phyloP scores from a whole-genome alignment of 2,888 invertebrate species.

The Archips xylosteana region DNA sequence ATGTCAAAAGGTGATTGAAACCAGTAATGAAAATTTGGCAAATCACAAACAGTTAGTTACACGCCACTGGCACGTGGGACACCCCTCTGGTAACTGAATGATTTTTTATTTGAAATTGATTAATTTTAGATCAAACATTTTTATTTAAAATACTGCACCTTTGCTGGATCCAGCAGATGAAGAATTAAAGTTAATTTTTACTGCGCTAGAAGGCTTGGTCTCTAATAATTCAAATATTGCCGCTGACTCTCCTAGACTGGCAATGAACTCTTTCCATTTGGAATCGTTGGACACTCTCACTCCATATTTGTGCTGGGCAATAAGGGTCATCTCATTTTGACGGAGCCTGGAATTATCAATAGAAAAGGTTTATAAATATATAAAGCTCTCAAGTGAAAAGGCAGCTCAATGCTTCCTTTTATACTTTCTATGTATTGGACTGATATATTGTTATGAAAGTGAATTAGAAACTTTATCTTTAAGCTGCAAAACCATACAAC shows the following conservation, averaged over 20 bases:
- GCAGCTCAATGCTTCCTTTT: too few species aligned
- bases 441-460: too few species aligned
- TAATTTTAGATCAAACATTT: too few species aligned
- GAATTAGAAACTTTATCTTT: too few species aligned
- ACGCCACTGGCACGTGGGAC: too few species aligned
- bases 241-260: constrained; percentile 87
- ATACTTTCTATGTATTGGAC: too few species aligned
- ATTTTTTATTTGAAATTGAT: too few species aligned
- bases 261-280: constrained; percentile 83
- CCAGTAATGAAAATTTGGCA: too few species aligned
- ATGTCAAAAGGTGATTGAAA: too few species aligned
- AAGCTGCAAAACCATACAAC: too few species aligned
- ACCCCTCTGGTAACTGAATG: too few species aligned
- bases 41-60: too few species aligned
- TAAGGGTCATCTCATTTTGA: constrained; percentile 86
- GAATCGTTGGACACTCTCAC: constrained; percentile 77
- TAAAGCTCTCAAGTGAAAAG: background rate
- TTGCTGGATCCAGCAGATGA: constrained; percentile 79
- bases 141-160: constrained; percentile 63
- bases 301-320: constrained; percentile 89
- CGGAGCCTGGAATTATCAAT: constrained; percentile 77
- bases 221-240: constrained; percentile 89
- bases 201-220: constrained; percentile 86
- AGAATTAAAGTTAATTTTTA: constrained; percentile 81
- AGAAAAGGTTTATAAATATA: background rate